These are phyloP conservation scores for Burhinus oedicnemus DNA, from an alignment of 2,113 vertebrate species.

Conservation along the genomic window DNA sequence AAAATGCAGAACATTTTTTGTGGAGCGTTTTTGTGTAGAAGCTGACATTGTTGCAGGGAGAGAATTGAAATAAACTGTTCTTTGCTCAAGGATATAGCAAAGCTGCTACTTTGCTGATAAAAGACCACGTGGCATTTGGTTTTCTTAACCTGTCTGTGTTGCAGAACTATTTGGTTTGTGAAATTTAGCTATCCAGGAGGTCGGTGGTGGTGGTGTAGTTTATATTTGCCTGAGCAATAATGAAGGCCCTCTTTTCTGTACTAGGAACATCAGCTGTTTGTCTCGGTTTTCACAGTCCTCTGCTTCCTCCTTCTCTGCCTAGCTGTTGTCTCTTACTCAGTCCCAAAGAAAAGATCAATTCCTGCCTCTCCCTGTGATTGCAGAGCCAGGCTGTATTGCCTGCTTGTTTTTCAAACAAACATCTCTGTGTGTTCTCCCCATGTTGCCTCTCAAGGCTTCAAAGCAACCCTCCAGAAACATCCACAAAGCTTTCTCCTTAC, in stretches of 20 bases:
- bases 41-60: not conserved
- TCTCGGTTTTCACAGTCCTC: not conserved
- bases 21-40: not conserved
- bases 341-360: not conserved
- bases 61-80: not conserved
- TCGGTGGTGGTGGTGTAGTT: not conserved
- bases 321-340: not conserved
- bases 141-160: not conserved
- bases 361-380: not conserved
- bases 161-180: not conserved
- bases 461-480: not conserved
- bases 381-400: not conserved
- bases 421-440: not conserved
- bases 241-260: not conserved
- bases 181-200: not conserved
- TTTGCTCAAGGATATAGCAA: not conserved
- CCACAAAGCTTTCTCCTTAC: not conserved
- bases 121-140: not conserved
- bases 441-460: slow-evolving; percentile 8
- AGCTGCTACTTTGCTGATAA: not conserved
- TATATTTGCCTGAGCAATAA: not conserved
- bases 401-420: slow-evolving; percentile 3
- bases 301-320: not conserved
- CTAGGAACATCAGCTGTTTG: not conserved
- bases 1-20: not conserved